Evolutionary conservation across 37 sponge, comb jelly and placozoan species (phyloP), one percentile per base, ranked within the genome.

Genomic region (Halisarca cf. caerulea): DNA sequence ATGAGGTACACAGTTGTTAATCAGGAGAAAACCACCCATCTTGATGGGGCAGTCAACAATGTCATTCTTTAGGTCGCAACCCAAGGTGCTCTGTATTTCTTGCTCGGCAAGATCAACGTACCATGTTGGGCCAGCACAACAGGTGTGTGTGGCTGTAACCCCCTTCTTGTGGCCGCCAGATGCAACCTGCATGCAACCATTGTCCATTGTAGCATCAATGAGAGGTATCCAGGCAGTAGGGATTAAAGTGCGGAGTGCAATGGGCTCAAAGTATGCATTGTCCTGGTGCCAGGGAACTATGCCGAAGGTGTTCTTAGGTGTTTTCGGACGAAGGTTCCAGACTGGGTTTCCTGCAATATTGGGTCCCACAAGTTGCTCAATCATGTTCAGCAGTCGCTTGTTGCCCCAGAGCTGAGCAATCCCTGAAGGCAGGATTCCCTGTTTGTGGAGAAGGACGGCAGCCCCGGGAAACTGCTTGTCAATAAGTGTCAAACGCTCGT

Each of bases 241-340:
- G 41, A 86, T 86, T 40, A 91, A 83, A 15, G 87, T 86, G 60
- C 80, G 20, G 0, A 84, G 72, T 20, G 84, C 73, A 0, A 71
- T 58, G 0, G 58, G 82, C 32, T 91, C 91, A 84, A 96, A 51
- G 87, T 96, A 96, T 43, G 91, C 93, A 79, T 88, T 91, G 90
- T 96, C 96, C 64, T 96, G 96, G 80, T 95, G 96, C 96, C 96
- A 95, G 17, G 96, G 96, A 11, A 95, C 96, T 2, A 86, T 90
- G 44, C 89, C 80, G 60, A 88, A 84, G 17, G 90, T 89, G 59
- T 93, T 88, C 35, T 80, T 37, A 0, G 96, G 96, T 24, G 86
- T 90, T 83, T 96, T 96, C 28, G 91, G 41, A 0, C 96, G 87
- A 21, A 95, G 81, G 71, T 92, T 92, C 93, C 93, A 95, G 43